These are phyloP conservation scores for Acanthosepion lycidas DNA, from an alignment of 2,888 invertebrate species.

Conservation along the genomic window DNA sequence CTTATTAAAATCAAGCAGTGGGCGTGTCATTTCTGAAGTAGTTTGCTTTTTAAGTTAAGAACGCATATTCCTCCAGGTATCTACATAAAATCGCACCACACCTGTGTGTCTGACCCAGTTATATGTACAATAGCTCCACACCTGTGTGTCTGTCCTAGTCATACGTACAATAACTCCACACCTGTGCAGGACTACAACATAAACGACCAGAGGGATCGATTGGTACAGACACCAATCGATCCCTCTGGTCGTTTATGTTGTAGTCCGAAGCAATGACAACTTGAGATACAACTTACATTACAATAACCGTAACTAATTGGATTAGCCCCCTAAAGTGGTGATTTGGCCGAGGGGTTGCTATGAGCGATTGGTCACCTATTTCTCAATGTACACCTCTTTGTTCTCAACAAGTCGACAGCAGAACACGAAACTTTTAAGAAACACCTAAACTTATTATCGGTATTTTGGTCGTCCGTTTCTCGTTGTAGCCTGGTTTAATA, in stretches of 20 bases:
- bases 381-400: not conserved
- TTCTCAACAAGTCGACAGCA: not conserved
- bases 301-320: not conserved
- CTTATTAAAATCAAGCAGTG: not conserved
- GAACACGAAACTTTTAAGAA: not conserved
- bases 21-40: not conserved
- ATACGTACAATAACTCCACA: too few species aligned
- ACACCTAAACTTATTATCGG: not conserved
- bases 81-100: not conserved
- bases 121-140: too few species aligned
- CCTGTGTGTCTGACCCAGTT: not conserved
- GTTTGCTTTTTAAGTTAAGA: not conserved
- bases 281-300: not conserved
- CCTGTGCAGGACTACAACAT: too few species aligned
- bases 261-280: not conserved
- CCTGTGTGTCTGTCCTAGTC: too few species aligned
- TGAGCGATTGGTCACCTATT: not conserved
- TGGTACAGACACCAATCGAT: too few species aligned
- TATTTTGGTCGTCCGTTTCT: not conserved
- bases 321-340: not conserved
- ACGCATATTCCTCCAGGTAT: not conserved
- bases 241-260: not conserved
- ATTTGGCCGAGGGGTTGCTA: too few species aligned
- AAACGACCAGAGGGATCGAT: too few species aligned
- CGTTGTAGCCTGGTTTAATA: too few species aligned